Evolutionary conservation across 2,797 vertebrate genomes (phyloP).

Genomic region (Epinephelus malabaricus): DNA sequence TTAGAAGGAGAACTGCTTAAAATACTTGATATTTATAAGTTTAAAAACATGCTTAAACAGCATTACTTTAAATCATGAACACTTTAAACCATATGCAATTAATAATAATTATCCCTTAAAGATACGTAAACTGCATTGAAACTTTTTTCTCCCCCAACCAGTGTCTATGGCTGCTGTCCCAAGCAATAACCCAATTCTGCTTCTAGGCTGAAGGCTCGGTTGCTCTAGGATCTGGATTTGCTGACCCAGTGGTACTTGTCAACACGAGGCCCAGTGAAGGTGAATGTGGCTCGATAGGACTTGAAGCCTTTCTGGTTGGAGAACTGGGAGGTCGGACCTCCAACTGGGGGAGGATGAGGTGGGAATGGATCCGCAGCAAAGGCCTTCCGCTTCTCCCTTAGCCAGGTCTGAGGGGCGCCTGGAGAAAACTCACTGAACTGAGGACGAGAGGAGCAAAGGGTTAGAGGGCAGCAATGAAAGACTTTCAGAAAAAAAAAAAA

Average conservation of each 20-base stretch:
- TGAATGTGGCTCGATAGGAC: conserved; percentile 73
- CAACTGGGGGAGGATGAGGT: conserved; percentile 57
- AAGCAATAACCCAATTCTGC: background rate
- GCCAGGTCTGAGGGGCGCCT: conserved; percentile 84
- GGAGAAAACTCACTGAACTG: conserved; percentile 85
- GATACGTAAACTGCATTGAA: conserved; percentile 23
- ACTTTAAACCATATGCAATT: conserved; percentile 46
- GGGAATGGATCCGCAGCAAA: conserved; percentile 78
- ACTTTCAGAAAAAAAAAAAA: too few relatives aligned
- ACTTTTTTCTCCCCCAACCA: background rate
- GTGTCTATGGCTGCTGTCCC: background rate
- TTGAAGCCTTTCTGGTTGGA: conserved; percentile 83
- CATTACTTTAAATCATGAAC: conserved; percentile 66
- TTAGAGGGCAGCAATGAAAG: background rate
- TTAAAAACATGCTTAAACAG: conserved; percentile 76
- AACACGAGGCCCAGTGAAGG: conserved; percentile 84
- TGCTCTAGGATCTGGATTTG: conserved; percentile 82
- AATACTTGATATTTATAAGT: conserved; percentile 50
- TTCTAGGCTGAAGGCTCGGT: background rate
- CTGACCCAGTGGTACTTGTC: conserved; percentile 98
- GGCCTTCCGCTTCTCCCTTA: conserved; percentile 85
- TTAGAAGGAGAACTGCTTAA: conserved; percentile 61
- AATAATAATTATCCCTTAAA: conserved; percentile 59
- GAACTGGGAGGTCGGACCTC: conserved; percentile 59
- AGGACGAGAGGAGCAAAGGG: background rate